Percentiles rank a stretch among this genome's conserved stretches.
Evolutionary conservation across 2,888 invertebrate species (phyloP).

Genomic region (Agriopis aurantiaria): DNA sequence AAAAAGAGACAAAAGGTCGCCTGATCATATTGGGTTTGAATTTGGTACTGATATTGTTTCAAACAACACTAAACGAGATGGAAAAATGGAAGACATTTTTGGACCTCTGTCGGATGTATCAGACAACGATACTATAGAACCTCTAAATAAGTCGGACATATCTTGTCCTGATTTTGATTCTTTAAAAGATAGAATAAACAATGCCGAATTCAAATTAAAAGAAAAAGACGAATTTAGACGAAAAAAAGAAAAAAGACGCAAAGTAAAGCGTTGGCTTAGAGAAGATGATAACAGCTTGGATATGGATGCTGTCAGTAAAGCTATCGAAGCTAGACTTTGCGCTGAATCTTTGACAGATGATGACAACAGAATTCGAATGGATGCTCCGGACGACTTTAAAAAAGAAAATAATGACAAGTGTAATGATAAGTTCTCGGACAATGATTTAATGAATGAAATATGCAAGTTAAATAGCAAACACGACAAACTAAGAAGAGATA

Average conservation of each 20-base stretch:
- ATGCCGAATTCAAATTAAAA: slow-evolving; percentile 66
- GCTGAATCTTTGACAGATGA: slow-evolving; percentile 87
- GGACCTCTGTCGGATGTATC: slow-evolving; percentile 93
- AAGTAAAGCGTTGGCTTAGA: slow-evolving; percentile 87
- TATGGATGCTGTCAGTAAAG: slow-evolving; percentile 93
- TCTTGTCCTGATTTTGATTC: slow-evolving; percentile 58
- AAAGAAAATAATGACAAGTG: slow-evolving; percentile 76
- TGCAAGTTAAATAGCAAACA: slow-evolving; percentile 49
- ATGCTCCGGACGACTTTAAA: slow-evolving; percentile 59
- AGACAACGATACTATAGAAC: slow-evolving; percentile 66
- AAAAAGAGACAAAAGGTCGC: slow-evolving; percentile 85
- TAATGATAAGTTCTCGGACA: slow-evolving; percentile 87
- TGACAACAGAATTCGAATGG: slow-evolving; percentile 63
- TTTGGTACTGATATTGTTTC: slow-evolving; percentile 59
- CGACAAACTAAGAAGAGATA: slow-evolving; percentile 84
- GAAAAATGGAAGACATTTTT: slow-evolving; percentile 95
- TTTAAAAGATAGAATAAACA: slow-evolving; percentile 50
- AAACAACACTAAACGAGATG: slow-evolving; percentile 87
- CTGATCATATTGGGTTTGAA: slow-evolving; percentile 61
- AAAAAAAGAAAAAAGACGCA: slow-evolving; percentile 88
- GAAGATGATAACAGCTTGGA: slow-evolving; percentile 93
- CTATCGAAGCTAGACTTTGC: slow-evolving; percentile 92
- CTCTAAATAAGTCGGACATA: slow-evolving; percentile 62
- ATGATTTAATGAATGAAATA: slow-evolving; percentile 49
- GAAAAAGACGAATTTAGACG: slow-evolving; percentile 86